Evolutionary conservation across 2,888 invertebrate species (phyloP), one percentile per base, ranked within the genome.

Genomic region (Cepaea hortensis): DNA sequence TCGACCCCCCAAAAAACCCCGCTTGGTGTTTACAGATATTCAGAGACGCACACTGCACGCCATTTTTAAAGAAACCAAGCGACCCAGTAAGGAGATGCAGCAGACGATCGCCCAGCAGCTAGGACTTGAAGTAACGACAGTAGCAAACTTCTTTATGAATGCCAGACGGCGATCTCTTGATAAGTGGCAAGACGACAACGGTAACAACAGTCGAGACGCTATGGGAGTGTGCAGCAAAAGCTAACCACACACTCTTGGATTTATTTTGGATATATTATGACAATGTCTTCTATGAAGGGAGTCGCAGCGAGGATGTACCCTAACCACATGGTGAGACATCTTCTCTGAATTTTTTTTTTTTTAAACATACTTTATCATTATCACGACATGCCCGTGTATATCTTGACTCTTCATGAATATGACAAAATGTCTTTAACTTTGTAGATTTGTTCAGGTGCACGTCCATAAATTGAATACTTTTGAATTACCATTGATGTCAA

Each of bases 111-210:
- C 99, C 61, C 96, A 99, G 91, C 99, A 99, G 95, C 95, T 99
- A 92, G 98, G 99, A 89, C 96, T 99, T 91, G 98, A 99, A 94
- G 98, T 99, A 85, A 98, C 98, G 85, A 99, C 99, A 18, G 99
- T 99, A 87, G 99, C 99, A 82, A 99, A 99, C 95, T 99, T 99
- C 96, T 99, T 99, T 96, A 99, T 99, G 99, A 99, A 99, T 95
- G 99, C 99, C n/a, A 96, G 99, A 88, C 96, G 99, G 91, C 96
- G 99, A 90, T 95, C 95, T 62, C 94, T 95, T 90, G 99, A 99
- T 95, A 99, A 99, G 94, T 99, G 99, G 98, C 97, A 98, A 95
- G 94, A 94, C 88, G 98, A 98, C 94, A 98, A 98, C 93, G 98
- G 93, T 97, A 92, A 93, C 89, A 92, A 91, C 89, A 92, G 91